Conservation (phyloP, 1,140 invertebrate genomes). For the Bombus haemorrhoidalis region DNA sequence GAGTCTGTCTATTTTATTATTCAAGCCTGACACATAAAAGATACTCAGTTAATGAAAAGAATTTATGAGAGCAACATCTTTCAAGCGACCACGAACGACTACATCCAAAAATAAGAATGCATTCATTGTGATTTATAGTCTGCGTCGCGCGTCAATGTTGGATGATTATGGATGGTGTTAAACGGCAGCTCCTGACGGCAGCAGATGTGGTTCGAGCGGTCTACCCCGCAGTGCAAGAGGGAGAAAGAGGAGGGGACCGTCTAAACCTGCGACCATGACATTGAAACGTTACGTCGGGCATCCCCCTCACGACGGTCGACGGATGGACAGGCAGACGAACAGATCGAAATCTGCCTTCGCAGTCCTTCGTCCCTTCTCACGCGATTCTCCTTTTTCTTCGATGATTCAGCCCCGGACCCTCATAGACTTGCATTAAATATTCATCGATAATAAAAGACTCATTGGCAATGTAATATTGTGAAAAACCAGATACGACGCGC, state of each 20-base stretch:
- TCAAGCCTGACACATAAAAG: not conserved
- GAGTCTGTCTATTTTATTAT: too few species aligned
- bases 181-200: conserved; percentile 34
- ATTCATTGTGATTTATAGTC: conserved; percentile 37
- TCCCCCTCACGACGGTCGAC: conserved; percentile 50
- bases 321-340: conserved; percentile 53
- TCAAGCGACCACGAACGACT: not conserved
- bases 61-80: not conserved
- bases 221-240: conserved; percentile 43
- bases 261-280: conserved; percentile 67
- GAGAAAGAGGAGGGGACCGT: conserved; percentile 40
- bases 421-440: conserved; percentile 32
- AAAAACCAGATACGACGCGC: not conserved
- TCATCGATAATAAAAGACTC: conserved; percentile 21
- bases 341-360: conserved; percentile 60
- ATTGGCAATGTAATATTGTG: not conserved
- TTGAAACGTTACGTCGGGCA: conserved; percentile 66
- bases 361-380: conserved; percentile 45
- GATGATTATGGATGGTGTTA: conserved; percentile 53
- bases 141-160: conserved; percentile 29
- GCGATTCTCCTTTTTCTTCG: conserved; percentile 34
- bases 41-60: not conserved
- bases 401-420: conserved; percentile 7
- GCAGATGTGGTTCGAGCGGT: conserved; percentile 54
- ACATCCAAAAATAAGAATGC: conserved; percentile 28